These are phyloP conservation scores for Plotosus lineatus DNA, from an alignment of 2,113 vertebrate genomes.

Conservation along the genomic window DNA sequence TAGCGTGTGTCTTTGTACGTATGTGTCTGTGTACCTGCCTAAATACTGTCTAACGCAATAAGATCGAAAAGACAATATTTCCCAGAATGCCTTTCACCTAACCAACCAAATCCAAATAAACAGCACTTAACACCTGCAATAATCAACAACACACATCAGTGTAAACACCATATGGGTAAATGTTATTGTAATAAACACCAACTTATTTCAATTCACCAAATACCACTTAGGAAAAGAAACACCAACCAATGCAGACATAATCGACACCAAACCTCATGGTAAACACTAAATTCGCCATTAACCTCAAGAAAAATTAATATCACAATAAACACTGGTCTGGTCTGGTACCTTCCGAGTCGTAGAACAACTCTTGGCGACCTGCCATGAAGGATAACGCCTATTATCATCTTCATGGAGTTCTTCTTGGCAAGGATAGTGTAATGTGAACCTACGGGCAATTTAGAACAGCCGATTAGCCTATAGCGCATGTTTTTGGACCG, in stretches of 20 bases:
- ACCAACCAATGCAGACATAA: no score
- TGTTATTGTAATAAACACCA: neutral
- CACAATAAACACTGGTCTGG: no score
- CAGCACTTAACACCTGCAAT: neutral
- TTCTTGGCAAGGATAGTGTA: no score
- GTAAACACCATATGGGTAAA: neutral
- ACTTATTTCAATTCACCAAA: neutral
- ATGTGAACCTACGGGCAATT: no score
- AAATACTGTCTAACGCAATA: conserved; percentile 15
- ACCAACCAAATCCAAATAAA: neutral
- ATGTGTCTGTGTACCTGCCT: conserved; percentile 32
- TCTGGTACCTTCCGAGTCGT: no score
- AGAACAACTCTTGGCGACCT: no score
- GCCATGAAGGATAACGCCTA: no score
- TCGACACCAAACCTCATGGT: neutral
- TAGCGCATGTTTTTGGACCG: no score
- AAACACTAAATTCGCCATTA: no score
- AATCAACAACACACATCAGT: neutral
- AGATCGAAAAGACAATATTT: neutral
- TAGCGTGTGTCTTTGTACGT: neutral
- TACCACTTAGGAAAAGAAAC: neutral
- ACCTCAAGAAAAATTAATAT: no score
- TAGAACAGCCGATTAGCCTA: no score
- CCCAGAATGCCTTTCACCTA: neutral
- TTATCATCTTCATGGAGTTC: no score